phyloP scores from a whole-genome alignment of 2,888 invertebrate genomes.

The Ctena decussata region DNA sequence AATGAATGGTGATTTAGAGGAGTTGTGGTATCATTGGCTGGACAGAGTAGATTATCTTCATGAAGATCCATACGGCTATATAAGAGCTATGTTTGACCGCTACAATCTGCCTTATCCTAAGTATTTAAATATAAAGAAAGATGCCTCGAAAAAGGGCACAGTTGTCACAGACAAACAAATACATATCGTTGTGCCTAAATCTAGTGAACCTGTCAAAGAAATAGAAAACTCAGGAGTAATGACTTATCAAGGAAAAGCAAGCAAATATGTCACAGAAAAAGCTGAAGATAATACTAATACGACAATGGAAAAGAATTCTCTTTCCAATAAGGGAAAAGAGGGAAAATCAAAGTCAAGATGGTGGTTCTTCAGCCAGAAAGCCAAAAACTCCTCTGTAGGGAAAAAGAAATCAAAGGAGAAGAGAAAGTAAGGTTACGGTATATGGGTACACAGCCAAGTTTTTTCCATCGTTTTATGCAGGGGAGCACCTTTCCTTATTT shows the following conservation, averaged over 20 bases:
- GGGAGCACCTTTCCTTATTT: no score
- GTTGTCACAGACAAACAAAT: neutral
- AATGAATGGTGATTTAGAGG: constrained; percentile 39
- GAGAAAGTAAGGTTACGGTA: no score
- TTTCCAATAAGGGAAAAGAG: no score
- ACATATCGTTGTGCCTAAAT: neutral
- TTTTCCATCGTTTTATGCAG: no score
- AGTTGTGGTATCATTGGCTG: constrained; percentile 49
- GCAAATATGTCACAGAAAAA: neutral
- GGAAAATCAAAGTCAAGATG: no score
- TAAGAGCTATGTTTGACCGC: constrained; percentile 37
- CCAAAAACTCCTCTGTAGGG: no score
- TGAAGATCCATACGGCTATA: constrained; percentile 55
- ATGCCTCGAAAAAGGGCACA: neutral
- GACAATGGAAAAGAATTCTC: neutral
- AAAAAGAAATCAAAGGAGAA: no score
- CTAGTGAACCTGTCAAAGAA: no score
- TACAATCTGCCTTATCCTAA: constrained; percentile 48
- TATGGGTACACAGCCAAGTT: no score
- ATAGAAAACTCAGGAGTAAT: neutral
- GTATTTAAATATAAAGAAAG: neutral
- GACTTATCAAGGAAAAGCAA: neutral
- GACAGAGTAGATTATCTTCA: constrained; percentile 38
- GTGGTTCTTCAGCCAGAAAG: no score
- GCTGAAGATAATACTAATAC: neutral